A percentile compares a stretch with the other conserved stretches of the same genome.
Conservation (phyloP, 1,140 invertebrate species). For the Sitobion miscanthi region DNA sequence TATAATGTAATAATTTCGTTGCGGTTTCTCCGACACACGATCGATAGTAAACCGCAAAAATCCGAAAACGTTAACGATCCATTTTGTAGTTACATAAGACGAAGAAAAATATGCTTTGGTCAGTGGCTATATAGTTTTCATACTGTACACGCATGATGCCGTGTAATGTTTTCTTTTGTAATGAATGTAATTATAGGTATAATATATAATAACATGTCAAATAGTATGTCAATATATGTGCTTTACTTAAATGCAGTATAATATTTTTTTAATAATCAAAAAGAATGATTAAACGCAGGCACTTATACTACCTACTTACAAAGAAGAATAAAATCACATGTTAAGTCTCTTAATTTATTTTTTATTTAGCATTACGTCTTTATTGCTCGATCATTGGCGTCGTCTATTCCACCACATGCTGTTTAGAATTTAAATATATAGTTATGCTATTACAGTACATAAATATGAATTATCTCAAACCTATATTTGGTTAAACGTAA, state of each 20-base stretch:
- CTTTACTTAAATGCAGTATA: neutral
- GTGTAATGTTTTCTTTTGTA: neutral
- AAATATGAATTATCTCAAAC: neutral
- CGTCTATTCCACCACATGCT: neutral
- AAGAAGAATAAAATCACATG: neutral
- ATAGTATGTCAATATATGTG: neutral
- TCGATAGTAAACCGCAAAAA: constrained; percentile 14
- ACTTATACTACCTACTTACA: neutral
- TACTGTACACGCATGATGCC: neutral
- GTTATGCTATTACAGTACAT: neutral
- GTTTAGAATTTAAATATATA: neutral
- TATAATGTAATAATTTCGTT: constrained; percentile 37
- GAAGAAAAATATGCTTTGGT: neutral
- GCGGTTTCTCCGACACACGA: constrained; percentile 6
- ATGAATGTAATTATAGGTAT: neutral
- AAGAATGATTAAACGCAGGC: neutral
- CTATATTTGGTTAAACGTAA: neutral
- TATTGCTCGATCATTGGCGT: neutral
- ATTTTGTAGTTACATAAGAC: neutral
- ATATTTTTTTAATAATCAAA: constrained; percentile 1
- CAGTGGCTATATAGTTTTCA: neutral
- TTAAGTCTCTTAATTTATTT: neutral
- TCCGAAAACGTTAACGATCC: constrained; percentile 20
- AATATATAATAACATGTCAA: neutral
- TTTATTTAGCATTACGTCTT: neutral